Percentiles rank a stretch among this genome's conserved stretches.
Evolutionary conservation across 2,888 invertebrate genomes (phyloP).

Genomic region (Altica lythri): DNA sequence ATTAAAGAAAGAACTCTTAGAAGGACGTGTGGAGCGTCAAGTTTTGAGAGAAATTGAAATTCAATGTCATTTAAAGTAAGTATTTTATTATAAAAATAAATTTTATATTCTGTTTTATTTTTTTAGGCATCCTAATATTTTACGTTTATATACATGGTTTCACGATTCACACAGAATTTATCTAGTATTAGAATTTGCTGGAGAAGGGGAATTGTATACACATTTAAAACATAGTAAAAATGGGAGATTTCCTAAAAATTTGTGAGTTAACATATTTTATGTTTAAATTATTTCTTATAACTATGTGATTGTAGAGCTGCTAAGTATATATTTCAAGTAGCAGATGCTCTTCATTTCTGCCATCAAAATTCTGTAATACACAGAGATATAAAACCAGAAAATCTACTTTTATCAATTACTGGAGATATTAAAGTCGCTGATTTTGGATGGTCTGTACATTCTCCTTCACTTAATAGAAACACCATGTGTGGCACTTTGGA

Average conservation of each 20-base stretch:
- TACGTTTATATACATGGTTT: conserved; percentile 85
- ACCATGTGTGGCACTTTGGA: conserved; percentile 96
- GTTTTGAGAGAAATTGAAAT: conserved; percentile 92
- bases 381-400: conserved; percentile 90
- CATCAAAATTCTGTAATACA: conserved; percentile 88
- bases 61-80: conserved; percentile 74
- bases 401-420: too few species aligned
- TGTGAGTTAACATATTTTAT: too few species aligned
- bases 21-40: conserved; percentile 79
- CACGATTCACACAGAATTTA: conserved; percentile 86
- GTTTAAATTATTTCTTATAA: too few species aligned
- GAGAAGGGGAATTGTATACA: conserved; percentile 83
- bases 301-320: conserved; percentile 62
- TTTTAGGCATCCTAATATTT: conserved; percentile 82
- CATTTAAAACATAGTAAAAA: conserved; percentile 69
- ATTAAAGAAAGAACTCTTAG: conserved; percentile 80
- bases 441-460: too few species aligned
- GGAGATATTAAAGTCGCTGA: too few species aligned
- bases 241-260: conserved; percentile 67
- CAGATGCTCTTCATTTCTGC: conserved; percentile 86
- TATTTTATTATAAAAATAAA: neutral
- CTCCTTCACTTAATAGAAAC: conserved; percentile 78
- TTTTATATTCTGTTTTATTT: neutral
- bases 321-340: conserved; percentile 84
- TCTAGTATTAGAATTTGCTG: conserved; percentile 86